Conservation (phyloP, 2,888 invertebrate genomes). For the Thymelicus acteon region DNA sequence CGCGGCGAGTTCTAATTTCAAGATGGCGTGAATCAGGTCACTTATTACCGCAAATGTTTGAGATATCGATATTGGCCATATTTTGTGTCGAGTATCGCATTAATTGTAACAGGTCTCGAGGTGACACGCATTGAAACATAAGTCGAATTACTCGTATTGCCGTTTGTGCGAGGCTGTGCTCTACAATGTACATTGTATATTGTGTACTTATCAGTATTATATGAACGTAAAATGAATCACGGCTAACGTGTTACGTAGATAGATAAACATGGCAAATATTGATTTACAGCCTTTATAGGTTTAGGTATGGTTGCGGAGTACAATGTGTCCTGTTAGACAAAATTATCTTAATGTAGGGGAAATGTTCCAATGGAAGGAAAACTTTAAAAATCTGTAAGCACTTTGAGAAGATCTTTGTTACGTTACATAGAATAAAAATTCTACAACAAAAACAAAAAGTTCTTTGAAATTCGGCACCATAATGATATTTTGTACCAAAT, state of each 20-base stretch:
- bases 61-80: constrained; percentile 30
- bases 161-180: constrained; percentile 9
- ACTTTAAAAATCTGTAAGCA: too few species aligned
- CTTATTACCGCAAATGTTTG: constrained; percentile 30
- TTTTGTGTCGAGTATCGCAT: constrained; percentile 35
- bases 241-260: constrained; percentile 18
- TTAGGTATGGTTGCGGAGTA: neutral
- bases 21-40: constrained; percentile 31
- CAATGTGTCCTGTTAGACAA: constrained; percentile 5
- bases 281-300: constrained; percentile 8
- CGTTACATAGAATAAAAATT: too few species aligned
- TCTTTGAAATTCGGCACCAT: too few species aligned
- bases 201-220: neutral
- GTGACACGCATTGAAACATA: constrained; percentile 27
- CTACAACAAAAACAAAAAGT: too few species aligned
- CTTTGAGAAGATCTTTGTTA: too few species aligned
- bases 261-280: constrained; percentile 3
- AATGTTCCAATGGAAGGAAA: too few species aligned
- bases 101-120: constrained; percentile 16
- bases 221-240: constrained; percentile 2
- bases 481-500: too few species aligned
- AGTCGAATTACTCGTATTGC: constrained; percentile 27
- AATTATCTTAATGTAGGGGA: neutral
- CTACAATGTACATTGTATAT: neutral
- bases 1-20: constrained; percentile 19